Conservation (phyloP, 2,888 invertebrate species). For the Microctonus brassicae region DNA sequence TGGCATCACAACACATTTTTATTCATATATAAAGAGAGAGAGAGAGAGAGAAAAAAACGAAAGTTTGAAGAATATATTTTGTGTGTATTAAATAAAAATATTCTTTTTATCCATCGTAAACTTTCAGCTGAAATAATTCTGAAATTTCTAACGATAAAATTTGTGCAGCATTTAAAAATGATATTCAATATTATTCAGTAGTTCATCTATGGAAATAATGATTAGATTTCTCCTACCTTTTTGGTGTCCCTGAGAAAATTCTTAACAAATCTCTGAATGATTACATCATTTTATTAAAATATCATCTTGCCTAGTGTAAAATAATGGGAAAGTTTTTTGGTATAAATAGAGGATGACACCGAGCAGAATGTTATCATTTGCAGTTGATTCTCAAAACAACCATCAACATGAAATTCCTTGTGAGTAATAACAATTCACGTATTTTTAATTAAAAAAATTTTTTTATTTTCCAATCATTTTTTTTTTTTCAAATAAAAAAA, state of each 20-base stretch:
- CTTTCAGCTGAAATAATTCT: not conserved
- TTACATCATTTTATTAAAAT: conserved; percentile 40
- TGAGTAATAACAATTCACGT: conserved; percentile 49
- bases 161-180: no score
- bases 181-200: not conserved
- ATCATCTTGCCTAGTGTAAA: conserved; percentile 13
- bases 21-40: not conserved
- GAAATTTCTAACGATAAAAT: no score
- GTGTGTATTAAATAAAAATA: not conserved
- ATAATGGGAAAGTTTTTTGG: conserved; percentile 51
- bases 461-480: no score
- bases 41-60: conserved; percentile 1
- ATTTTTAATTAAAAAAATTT: no score
- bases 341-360: conserved; percentile 53
- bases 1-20: not conserved
- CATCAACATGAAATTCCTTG: conserved; percentile 64
- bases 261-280: conserved; percentile 1
- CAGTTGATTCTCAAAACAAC: conserved; percentile 49
- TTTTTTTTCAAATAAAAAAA: no score
- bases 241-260: conserved; percentile 13
- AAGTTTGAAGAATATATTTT: not conserved
- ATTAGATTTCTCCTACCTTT: not conserved
- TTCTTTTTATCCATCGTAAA: not conserved
- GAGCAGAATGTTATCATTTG: conserved; percentile 51
- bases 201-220: not conserved